Base-by-base conservation (phyloP, 2,797 vertebrate genomes). In the Sebastes variabilis region DNA sequence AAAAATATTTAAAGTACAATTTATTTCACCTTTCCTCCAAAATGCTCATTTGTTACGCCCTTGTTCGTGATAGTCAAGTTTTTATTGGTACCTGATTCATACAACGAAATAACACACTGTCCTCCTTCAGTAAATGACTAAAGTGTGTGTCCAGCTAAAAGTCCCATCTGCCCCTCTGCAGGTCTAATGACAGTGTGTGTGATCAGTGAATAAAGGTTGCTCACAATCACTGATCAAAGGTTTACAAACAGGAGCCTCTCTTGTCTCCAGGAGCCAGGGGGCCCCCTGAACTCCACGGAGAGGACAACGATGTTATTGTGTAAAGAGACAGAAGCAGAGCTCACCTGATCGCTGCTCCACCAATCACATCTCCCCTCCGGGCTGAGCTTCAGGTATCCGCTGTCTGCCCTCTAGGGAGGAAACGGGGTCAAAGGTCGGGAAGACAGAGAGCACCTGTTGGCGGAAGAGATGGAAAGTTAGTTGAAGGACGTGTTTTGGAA, bases 231-330 rank as follows among this genome's bases (percentile, higher is more conserved):
- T 3, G 70, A 91, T 85, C 82, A 92, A 84, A 87, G 82, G 18
- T 67, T 78, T 25, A 12, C 75, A 38, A 66, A 91, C 81, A 85
- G 76, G 71, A 72, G 73, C 1, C 49, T 36, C 61, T 38, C 73
- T 81, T 84, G 80, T 87, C 68, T 78, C 13, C 65, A 67, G 72
- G 77, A 81, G 56, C 46, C 16, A 36, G 11, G 82, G 80, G 72
- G 38, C 80, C 82, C 77, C 73, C 8, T 42, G 62, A 7, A 29
- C 67, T 59, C 69, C 24, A 4, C 46, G 20, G 16, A 71, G 20
- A 72, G 71, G 67, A 94, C 90, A 92, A 89, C 29, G 66, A 66
- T 7, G 30, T 76, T 55, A 86, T 84, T 93, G 90, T 94, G 65
- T 67, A 22, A 7, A 58, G 73, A 75, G 79, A 83, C 80, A 77